A percentile compares a stretch with the other conserved stretches of the same genome.
These are phyloP conservation scores for Lordiphosa mommai DNA, from an alignment of 1,140 invertebrate genomes.

Conservation along the genomic window DNA sequence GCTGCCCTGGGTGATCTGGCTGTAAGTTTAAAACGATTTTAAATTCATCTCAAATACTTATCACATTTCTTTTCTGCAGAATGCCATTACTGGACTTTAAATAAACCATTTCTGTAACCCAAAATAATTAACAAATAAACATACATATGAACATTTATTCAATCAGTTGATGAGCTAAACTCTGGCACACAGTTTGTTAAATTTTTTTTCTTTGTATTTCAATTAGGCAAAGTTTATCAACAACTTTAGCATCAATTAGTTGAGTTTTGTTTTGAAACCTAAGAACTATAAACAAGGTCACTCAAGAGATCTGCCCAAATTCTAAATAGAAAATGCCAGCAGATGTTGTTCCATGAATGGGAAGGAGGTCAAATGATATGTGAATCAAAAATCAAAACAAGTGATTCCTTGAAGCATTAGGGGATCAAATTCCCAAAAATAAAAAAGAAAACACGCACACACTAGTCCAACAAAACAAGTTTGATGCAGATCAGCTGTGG, in stretches of 20 bases:
- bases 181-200: neutral
- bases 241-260: conserved; percentile 63
- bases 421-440: conserved; percentile 55
- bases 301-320: conserved; percentile 27
- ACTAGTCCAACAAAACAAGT: conserved; percentile 10
- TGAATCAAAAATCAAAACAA: conserved; percentile 52
- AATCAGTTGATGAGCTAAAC: conserved; percentile 35
- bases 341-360: conserved; percentile 25
- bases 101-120: neutral
- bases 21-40: conserved; percentile 19
- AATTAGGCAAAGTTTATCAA: conserved; percentile 53
- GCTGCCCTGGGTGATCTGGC: conserved; percentile 24
- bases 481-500: neutral
- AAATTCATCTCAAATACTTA: conserved; percentile 18
- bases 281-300: conserved; percentile 65
- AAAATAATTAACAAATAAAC: conserved; percentile 35
- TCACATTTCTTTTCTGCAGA: conserved; percentile 12
- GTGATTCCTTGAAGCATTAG: conserved; percentile 62
- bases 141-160: conserved; percentile 19
- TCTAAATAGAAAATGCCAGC: conserved; percentile 27
- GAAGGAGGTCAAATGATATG: conserved; percentile 69
- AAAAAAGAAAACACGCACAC: conserved; percentile 14
- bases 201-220: conserved; percentile 26
- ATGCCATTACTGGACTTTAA: conserved; percentile 27
- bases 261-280: conserved; percentile 57